These are phyloP conservation scores for Micropoecilia bifurca DNA, from an alignment of 2,797 vertebrate genomes.

Conservation along the genomic window DNA sequence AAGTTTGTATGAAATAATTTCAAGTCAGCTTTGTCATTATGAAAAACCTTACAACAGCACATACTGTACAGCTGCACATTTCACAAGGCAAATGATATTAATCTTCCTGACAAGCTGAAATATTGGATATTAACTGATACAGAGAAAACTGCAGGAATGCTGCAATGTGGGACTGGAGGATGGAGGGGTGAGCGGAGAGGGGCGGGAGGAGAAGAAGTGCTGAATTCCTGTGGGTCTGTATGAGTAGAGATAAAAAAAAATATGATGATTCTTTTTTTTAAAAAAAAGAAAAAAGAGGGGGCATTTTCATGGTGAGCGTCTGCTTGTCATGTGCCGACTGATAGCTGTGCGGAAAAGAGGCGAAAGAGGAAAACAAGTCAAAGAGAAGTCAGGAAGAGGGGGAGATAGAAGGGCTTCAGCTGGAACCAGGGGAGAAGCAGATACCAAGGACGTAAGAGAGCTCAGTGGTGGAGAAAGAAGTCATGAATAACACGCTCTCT, in stretches of 20 bases:
- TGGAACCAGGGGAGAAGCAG: slow-evolving; percentile 18
- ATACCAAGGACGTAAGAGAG: slow-evolving; percentile 24
- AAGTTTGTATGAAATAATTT: slow-evolving; percentile 58
- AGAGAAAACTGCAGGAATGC: slow-evolving; percentile 46
- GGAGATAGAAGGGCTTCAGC: slow-evolving; percentile 14
- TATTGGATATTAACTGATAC: slow-evolving; percentile 60
- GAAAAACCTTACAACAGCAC: slow-evolving; percentile 48
- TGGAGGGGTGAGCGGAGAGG: neutral
- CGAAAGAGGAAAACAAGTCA: slow-evolving; percentile 4
- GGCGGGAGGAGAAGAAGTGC: slow-evolving; percentile 21
- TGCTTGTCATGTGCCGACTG: slow-evolving; percentile 69
- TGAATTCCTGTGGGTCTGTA: slow-evolving; percentile 65
- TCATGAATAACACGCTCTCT: slow-evolving; percentile 53
- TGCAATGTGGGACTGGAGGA: slow-evolving; percentile 41
- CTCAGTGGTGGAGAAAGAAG: slow-evolving; percentile 44
- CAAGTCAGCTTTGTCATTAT: slow-evolving; percentile 46
- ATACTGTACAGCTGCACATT: slow-evolving; percentile 30
- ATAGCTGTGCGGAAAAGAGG: slow-evolving; percentile 39
- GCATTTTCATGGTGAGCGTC: slow-evolving; percentile 67
- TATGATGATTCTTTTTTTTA: slow-evolving; percentile 13
- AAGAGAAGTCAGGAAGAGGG: slow-evolving; percentile 13
- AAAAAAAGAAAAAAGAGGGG: slow-evolving; percentile 23
- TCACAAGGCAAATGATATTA: slow-evolving; percentile 63
- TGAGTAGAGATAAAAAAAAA: slow-evolving; percentile 73
- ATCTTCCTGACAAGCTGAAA: slow-evolving; percentile 67